Percentiles rank a stretch among this genome's conserved stretches.
phyloP scores from a whole-genome alignment of 2,888 invertebrate species.

The Lutraria lutraria region DNA sequence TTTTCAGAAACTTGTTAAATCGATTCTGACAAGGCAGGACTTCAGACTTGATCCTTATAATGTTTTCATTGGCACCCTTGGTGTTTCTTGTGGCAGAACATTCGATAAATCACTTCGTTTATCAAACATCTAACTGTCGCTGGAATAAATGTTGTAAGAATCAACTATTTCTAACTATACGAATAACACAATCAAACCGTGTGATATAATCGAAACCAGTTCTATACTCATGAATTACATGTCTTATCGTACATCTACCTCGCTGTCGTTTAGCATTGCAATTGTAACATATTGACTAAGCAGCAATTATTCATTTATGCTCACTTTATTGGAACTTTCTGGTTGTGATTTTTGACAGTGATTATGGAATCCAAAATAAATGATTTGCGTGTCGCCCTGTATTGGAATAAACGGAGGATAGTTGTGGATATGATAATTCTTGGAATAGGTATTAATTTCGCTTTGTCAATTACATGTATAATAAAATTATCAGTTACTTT shows the following conservation, averaged over 20 bases:
- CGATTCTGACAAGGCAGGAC: too few relatives aligned
- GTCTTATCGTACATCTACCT: neutral
- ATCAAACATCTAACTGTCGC: too few relatives aligned
- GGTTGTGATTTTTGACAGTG: neutral
- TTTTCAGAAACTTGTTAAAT: too few relatives aligned
- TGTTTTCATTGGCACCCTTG: too few relatives aligned
- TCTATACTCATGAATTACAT: neutral
- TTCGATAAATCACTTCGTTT: too few relatives aligned
- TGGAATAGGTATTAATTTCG: neutral
- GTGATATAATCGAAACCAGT: neutral
- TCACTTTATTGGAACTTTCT: neutral
- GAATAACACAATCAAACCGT: neutral
- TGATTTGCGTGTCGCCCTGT: neutral
- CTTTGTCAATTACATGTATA: neutral
- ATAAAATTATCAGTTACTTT: too few relatives aligned
- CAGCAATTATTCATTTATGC: neutral
- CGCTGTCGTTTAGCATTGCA: neutral
- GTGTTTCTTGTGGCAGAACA: too few relatives aligned
- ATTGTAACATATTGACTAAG: neutral
- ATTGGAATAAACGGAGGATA: neutral
- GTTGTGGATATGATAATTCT: neutral
- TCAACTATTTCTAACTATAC: neutral
- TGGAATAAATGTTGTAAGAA: too few relatives aligned
- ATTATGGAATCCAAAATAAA: neutral
- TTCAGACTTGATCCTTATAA: too few relatives aligned